These are phyloP conservation scores for Siniperca undulata DNA, from an alignment of 2,797 vertebrate genomes.

Conservation along the genomic window DNA sequence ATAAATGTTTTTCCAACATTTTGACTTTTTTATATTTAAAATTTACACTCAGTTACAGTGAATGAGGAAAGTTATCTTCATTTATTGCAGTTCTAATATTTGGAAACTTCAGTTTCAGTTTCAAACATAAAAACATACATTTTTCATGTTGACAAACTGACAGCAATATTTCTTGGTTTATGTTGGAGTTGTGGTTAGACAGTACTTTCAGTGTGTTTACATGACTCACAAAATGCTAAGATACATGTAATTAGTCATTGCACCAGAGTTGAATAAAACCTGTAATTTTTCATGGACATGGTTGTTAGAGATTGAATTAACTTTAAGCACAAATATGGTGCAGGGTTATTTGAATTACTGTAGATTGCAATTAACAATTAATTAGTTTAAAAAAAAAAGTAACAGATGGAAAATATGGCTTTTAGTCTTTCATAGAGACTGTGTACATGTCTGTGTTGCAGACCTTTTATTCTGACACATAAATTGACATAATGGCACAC, in stretches of 20 bases:
- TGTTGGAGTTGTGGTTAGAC: constrained; percentile 1
- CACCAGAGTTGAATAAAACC: constrained; percentile 19
- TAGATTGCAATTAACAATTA: neutral
- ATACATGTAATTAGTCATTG: constrained; percentile 25
- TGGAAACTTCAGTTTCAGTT: neutral
- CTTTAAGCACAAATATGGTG: neutral
- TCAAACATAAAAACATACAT: neutral
- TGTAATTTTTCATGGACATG: constrained; percentile 15
- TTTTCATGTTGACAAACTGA: neutral
- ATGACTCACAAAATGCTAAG: constrained; percentile 15
- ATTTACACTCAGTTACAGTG: neutral
- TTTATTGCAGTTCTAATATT: no score
- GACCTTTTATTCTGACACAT: no score
- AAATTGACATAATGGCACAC: neutral
- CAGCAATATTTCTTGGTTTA: constrained; percentile 3
- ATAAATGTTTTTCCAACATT: neutral
- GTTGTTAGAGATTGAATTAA: neutral
- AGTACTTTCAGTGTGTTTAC: constrained; percentile 8
- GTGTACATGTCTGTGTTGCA: no score
- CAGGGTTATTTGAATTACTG: neutral
- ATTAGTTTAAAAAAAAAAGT: no score
- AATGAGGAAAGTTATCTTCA: neutral
- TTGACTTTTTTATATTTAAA: neutral
- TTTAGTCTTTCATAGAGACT: neutral
- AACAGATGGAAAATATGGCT: neutral